Percentiles rank a stretch among this genome's conserved stretches.
Evolutionary conservation across 2,113 vertebrate species (phyloP).

Genomic region (Speoplatyrhinus poulsoni): DNA sequence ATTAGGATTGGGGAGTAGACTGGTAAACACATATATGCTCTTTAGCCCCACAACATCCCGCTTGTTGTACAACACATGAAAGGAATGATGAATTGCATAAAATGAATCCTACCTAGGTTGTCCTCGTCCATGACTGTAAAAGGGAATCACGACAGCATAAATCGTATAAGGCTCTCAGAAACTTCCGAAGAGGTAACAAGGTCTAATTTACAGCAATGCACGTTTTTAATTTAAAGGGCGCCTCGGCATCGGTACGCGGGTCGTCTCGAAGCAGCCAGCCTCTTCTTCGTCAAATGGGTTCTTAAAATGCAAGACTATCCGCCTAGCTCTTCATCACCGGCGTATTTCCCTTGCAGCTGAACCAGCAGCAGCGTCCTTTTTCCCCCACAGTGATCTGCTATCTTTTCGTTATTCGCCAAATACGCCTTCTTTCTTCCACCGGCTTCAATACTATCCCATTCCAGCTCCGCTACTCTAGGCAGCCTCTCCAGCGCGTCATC

Average conservation of each 20-base stretch:
- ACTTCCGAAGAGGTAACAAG: conserved; percentile 45
- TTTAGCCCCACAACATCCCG: not conserved
- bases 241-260: conserved; percentile 56
- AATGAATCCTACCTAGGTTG: conserved; percentile 70
- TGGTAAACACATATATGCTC: conserved; percentile 2
- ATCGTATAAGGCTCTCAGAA: conserved; percentile 33
- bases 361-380: conserved; percentile 22
- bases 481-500: conserved; percentile 48
- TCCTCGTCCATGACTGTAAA: conserved; percentile 72
- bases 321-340: conserved; percentile 19
- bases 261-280: conserved; percentile 45
- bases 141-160: conserved; percentile 25
- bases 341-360: conserved; percentile 3
- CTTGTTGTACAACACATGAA: conserved; percentile 1
- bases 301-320: conserved; percentile 4
- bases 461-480: conserved; percentile 23
- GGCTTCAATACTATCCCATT: conserved; percentile 40
- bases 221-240: conserved; percentile 49
- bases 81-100: not conserved
- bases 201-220: conserved; percentile 29
- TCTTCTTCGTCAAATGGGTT: conserved; percentile 50
- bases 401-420: conserved; percentile 38
- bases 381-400: conserved; percentile 29
- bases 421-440: conserved; percentile 45
- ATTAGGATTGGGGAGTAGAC: not conserved